These are phyloP conservation scores for Paragorgia papillata DNA, from an alignment of 92 coral and sea anemone species.

Conservation along the genomic window DNA sequence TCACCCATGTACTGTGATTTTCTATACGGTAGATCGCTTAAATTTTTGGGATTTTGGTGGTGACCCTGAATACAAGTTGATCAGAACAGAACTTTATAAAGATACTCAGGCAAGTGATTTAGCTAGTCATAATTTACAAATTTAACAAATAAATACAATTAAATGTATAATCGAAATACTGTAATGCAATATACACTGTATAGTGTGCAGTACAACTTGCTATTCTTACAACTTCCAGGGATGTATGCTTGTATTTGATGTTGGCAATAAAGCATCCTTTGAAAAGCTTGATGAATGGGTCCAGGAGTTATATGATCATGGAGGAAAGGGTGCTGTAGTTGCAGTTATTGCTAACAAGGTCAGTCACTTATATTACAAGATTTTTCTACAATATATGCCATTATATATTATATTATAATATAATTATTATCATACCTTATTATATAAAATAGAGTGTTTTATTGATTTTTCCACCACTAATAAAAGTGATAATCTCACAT, in stretches of 20 bases:
- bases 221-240: conserved; percentile 52
- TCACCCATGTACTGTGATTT: not conserved
- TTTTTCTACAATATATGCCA: not conserved
- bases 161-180: not conserved
- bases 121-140: not conserved
- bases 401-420: not conserved
- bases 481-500: too few relatives aligned
- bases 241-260: conserved; percentile 88
- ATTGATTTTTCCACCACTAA: too few relatives aligned
- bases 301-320: conserved; percentile 78
- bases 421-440: not conserved
- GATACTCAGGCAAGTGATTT: conserved; percentile 76
- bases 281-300: conserved; percentile 87
- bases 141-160: not conserved
- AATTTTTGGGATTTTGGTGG: conserved; percentile 99
- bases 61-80: conserved; percentile 81
- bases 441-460: too few relatives aligned
- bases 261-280: conserved; percentile 83
- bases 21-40: conserved; percentile 65
- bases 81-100: conserved; percentile 86
- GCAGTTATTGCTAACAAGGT: conserved; percentile 97
- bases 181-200: not conserved
- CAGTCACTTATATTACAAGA: not conserved
- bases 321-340: conserved; percentile 76
- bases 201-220: too few relatives aligned